Conservation (phyloP, 2,888 invertebrate genomes). For the Macaria notata region DNA sequence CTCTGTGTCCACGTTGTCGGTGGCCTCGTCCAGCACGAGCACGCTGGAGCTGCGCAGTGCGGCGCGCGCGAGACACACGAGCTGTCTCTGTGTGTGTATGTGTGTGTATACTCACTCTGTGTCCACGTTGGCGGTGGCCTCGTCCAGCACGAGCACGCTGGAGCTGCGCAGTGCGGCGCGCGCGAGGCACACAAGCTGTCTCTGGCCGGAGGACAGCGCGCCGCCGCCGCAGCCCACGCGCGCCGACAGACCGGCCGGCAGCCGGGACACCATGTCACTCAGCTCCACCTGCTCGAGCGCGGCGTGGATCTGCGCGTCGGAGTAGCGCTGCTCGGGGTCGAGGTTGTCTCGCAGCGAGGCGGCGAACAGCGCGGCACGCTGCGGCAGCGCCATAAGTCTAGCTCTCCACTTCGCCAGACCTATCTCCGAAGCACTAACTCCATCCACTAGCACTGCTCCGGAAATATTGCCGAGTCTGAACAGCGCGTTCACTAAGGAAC, state of each 20-base stretch:
- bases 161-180: slow-evolving; percentile 87
- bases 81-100: neutral
- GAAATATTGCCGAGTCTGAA: slow-evolving; percentile 83
- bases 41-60: neutral
- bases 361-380: slow-evolving; percentile 88
- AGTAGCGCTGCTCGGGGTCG: slow-evolving; percentile 86
- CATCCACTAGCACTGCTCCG: slow-evolving; percentile 74
- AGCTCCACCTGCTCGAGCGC: slow-evolving; percentile 90
- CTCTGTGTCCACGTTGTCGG: no score
- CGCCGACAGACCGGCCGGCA: slow-evolving; percentile 81
- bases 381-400: slow-evolving; percentile 84
- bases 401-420: slow-evolving; percentile 81
- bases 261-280: slow-evolving; percentile 77
- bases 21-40: no score
- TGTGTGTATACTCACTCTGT: slow-evolving; percentile 82
- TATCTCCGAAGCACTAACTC: slow-evolving; percentile 55
- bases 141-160: slow-evolving; percentile 87
- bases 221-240: slow-evolving; percentile 85
- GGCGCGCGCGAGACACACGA: neutral
- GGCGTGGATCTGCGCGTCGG: slow-evolving; percentile 85
- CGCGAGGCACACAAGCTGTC: slow-evolving; percentile 87
- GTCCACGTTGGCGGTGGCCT: slow-evolving; percentile 96
- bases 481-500: slow-evolving; percentile 88
- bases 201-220: slow-evolving; percentile 86
- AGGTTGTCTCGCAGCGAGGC: slow-evolving; percentile 90